A percentile compares a stretch with the other conserved stretches of the same genome.
phyloP scores from a whole-genome alignment of 2,113 vertebrate genomes.

The Nesogale talazaci region DNA sequence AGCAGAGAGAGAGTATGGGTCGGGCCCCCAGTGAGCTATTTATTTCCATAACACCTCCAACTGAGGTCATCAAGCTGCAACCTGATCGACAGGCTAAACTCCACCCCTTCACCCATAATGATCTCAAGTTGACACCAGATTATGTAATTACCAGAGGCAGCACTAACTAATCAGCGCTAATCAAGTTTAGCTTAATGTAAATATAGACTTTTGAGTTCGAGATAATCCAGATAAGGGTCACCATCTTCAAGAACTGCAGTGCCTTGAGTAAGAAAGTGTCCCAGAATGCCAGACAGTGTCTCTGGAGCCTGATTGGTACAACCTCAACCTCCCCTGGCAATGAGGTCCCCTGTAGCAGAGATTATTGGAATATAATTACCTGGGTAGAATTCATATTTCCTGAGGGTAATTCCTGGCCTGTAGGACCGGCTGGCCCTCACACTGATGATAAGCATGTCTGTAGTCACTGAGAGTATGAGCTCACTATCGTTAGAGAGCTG shows the following conservation, averaged over 20 bases:
- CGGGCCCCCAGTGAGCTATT: no score
- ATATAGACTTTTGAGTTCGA: no score
- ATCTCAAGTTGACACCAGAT: no score
- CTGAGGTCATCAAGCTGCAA: no score
- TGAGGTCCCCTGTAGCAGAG: not conserved
- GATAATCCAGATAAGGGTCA: not conserved
- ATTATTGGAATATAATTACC: slow-evolving; percentile 20
- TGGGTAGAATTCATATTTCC: no score
- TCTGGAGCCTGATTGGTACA: not conserved
- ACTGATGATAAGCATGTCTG: not conserved
- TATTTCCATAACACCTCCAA: no score
- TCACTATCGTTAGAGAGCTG: slow-evolving; percentile 21
- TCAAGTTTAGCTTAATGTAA: no score
- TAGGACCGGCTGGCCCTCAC: not conserved
- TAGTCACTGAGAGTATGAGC: not conserved
- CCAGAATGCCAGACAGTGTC: not conserved
- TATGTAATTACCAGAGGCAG: no score
- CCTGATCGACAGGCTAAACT: no score
- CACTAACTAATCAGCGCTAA: no score
- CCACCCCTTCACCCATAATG: no score
- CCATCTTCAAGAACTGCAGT: not conserved
- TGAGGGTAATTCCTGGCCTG: not conserved
- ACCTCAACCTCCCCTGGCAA: not conserved
- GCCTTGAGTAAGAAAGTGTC: not conserved
- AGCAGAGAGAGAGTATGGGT: no score